Evolutionary conservation across 2,888 invertebrate species (phyloP).

Genomic region (Oligia strigilis): DNA sequence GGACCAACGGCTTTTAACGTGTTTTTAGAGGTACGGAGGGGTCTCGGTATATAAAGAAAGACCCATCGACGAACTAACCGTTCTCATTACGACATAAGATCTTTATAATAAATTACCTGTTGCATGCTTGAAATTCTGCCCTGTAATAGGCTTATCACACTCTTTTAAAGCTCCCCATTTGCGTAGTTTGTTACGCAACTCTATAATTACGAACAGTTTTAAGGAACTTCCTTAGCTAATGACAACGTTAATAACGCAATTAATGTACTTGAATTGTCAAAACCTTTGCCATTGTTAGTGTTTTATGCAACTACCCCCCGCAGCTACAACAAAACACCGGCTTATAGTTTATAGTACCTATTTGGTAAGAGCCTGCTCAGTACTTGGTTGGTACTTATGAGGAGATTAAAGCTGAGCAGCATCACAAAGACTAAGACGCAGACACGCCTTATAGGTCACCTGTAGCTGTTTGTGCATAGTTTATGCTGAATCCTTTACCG

Average conservation of each 20-base stretch:
- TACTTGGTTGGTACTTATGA: neutral
- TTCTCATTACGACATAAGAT: neutral
- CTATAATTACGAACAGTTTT: neutral
- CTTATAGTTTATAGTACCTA: too few species aligned
- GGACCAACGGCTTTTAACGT: neutral
- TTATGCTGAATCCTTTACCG: neutral
- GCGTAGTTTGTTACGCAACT: neutral
- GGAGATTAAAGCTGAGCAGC: neutral
- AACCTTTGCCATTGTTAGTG: neutral
- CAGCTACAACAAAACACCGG: neutral
- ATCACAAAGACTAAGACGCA: constrained; percentile 3
- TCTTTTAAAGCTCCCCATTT: neutral
- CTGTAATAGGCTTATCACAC: neutral
- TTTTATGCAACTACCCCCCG: neutral
- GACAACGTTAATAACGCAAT: neutral
- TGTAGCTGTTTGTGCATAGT: constrained; percentile 28
- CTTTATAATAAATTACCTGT: neutral
- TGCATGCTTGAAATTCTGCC: neutral
- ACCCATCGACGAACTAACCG: too few species aligned
- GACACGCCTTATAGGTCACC: constrained; percentile 13
- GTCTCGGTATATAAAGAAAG: too few species aligned
- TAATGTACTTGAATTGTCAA: neutral
- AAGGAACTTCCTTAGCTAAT: neutral
- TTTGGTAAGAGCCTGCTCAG: neutral
- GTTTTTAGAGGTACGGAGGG: too few species aligned